Conservation (phyloP, 2,888 invertebrate genomes). For the Abrostola triplasia region DNA sequence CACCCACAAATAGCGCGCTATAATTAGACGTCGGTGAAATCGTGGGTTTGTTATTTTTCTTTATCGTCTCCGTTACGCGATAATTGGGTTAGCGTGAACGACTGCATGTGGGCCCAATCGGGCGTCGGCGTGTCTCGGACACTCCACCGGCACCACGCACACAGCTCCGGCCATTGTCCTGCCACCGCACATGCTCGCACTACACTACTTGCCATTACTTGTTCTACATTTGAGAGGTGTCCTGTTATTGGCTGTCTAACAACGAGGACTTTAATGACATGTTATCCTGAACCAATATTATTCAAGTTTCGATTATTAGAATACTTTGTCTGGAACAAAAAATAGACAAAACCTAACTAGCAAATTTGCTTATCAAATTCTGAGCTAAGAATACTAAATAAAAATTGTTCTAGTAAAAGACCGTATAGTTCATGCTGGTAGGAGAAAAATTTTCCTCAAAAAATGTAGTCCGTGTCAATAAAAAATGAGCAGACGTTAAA, state of each 20-base stretch:
- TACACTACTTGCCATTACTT: conserved; percentile 31
- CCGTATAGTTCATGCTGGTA: too few relatives aligned
- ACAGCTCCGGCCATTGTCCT: conserved; percentile 73
- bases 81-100: conserved; percentile 86
- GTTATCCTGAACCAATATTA: neutral
- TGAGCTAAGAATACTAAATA: neutral
- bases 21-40: conserved; percentile 87
- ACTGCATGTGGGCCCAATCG: conserved; percentile 85
- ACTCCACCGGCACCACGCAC: conserved; percentile 64
- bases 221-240: conserved; percentile 22
- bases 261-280: conserved; percentile 8
- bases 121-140: conserved; percentile 87
- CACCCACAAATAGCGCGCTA: conserved; percentile 87
- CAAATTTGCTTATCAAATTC: too few relatives aligned
- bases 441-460: conserved; percentile 20
- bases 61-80: conserved; percentile 88
- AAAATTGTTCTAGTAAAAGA: conserved; percentile 12
- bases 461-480: conserved; percentile 32
- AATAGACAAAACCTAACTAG: too few relatives aligned
- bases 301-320: too few relatives aligned
- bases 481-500: conserved; percentile 51
- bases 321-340: too few relatives aligned
- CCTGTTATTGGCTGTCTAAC: conserved; percentile 23
- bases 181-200: conserved; percentile 53
- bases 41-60: conserved; percentile 89